Evolutionary conservation across 2,113 vertebrate genomes (phyloP), one percentile per base, ranked within the genome.

Genomic region (Limanda limanda): DNA sequence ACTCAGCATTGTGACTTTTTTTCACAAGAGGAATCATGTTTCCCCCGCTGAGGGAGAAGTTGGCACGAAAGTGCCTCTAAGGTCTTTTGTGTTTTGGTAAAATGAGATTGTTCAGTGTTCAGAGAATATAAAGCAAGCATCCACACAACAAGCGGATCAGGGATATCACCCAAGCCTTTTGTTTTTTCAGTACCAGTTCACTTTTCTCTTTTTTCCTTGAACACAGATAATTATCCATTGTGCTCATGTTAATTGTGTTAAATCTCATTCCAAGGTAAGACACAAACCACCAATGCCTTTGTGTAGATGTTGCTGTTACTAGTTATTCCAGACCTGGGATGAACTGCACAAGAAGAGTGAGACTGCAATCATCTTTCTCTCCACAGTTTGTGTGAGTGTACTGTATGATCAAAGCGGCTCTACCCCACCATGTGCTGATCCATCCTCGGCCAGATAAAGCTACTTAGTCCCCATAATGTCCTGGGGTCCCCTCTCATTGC

Each of bases 381-480:
- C 0, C 18, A 9, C 71, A 40, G 42, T 77, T 27, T 64, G 14
- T 65, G 56, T 63, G 40, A 10, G 55, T 71, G 21, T 4, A 3
- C 52, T n/a, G 42, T 35, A 6, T 71, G 83, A 86, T 88, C 86
- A 86, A 87, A 89, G 83, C 23, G 3, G 74, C 57, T 68, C 31
- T 55, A 51, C 67, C 62, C 71, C 66, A 65, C 61, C 55, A 52
- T 86, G 74, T 78, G 69, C 79, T 79, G 71, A 87, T 83, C 82
- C 62, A 85, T 71, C 74, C 72, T 52, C 21, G 78, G 60, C 76
- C 79, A 74, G 77, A 83, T 76, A 79, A 81, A 89, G 77, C 81
- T 74, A 56, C 79, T 82, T 75, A 87, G 81, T 82, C 78, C 86
- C 73, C 42, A 73, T 78, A 60, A 87, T 80, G 77, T 90, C 84